phyloP scores from a whole-genome alignment of 2,888 invertebrate genomes.

The Microplitis manilae region DNA sequence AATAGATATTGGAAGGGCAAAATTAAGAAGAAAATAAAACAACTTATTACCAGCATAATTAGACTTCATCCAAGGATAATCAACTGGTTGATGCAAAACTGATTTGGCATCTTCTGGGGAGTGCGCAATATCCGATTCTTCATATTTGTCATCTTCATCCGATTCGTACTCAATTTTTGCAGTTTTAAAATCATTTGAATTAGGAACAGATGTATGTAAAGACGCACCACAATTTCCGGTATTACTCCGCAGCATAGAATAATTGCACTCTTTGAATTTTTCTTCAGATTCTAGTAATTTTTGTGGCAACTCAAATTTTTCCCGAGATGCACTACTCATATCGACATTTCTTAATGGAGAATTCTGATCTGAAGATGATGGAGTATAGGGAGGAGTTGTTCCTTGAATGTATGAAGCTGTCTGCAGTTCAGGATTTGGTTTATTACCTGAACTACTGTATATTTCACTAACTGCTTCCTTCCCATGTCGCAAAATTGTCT shows the following conservation, averaged over 20 bases:
- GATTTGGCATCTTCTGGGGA: conserved; percentile 52
- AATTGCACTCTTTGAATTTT: conserved; percentile 42
- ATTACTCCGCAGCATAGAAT: conserved; percentile 43
- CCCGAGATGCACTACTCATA: conserved; percentile 49
- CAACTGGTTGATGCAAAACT: conserved; percentile 48
- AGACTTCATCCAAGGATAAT: conserved; percentile 66
- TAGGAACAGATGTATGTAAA: conserved; percentile 47
- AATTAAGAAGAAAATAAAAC: not conserved
- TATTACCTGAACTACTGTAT: conserved; percentile 42
- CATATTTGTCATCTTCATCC: conserved; percentile 52
- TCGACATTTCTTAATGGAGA: conserved; percentile 55
- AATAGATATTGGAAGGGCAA: not conserved
- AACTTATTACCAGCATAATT: conserved; percentile 52
- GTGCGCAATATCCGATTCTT: conserved; percentile 49
- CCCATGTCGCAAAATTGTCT: conserved; percentile 58
- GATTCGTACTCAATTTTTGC: conserved; percentile 44
- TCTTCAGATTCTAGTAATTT: conserved; percentile 40
- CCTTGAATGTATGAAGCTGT: conserved; percentile 49
- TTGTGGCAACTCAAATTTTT: conserved; percentile 44
- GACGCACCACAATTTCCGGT: conserved; percentile 43
- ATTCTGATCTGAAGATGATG: conserved; percentile 55
- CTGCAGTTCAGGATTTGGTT: conserved; percentile 30
- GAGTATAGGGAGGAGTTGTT: conserved; percentile 59
- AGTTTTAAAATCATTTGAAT: conserved; percentile 45
- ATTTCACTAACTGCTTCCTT: conserved; percentile 55